A percentile compares a stretch with the other conserved stretches of the same genome.
phyloP scores from a whole-genome alignment of 30 jellyfish, hydroid and myxozoan genomes.

The Aurelia aurita region DNA sequence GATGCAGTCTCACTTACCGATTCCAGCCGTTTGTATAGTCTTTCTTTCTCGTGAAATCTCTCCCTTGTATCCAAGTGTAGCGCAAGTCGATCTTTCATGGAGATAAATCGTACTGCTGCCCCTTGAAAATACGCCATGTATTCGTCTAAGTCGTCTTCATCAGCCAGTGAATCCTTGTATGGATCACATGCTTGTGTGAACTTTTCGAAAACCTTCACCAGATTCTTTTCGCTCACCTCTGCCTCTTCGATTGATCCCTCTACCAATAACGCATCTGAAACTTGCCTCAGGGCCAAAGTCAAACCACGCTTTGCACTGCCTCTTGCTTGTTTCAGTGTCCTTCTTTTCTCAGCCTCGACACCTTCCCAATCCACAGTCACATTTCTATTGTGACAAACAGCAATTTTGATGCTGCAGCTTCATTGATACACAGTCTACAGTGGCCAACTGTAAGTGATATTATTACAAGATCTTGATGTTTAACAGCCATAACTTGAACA shows the following conservation, averaged over 20 bases:
- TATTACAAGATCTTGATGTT: too few relatives aligned
- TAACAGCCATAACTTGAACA: too few relatives aligned
- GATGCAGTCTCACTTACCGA: too few relatives aligned
- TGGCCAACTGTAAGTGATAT: too few relatives aligned
- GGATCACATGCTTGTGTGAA: constrained; percentile 11
- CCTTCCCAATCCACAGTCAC: constrained; percentile 1
- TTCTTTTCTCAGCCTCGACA: neutral
- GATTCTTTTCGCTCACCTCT: constrained; percentile 1
- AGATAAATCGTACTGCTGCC: constrained; percentile 19
- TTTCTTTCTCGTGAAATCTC: neutral
- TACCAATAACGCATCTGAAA: constrained; percentile 14
- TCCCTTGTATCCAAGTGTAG: neutral
- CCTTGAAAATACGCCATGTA: constrained; percentile 19
- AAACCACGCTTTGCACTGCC: constrained; percentile 27
- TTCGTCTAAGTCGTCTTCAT: constrained; percentile 29
- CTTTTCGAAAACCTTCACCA: neutral
- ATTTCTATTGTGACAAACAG: too few relatives aligned
- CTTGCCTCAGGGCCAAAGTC: constrained; percentile 12
- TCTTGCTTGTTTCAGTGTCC: neutral
- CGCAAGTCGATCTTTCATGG: constrained; percentile 24
- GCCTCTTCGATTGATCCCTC: constrained; percentile 5
- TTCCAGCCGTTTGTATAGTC: neutral
- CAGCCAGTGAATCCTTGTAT: neutral
- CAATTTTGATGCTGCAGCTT: too few relatives aligned
- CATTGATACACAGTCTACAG: too few relatives aligned